phyloP scores from a whole-genome alignment of 2,797 vertebrate species.

The Sparidentex hasta region DNA sequence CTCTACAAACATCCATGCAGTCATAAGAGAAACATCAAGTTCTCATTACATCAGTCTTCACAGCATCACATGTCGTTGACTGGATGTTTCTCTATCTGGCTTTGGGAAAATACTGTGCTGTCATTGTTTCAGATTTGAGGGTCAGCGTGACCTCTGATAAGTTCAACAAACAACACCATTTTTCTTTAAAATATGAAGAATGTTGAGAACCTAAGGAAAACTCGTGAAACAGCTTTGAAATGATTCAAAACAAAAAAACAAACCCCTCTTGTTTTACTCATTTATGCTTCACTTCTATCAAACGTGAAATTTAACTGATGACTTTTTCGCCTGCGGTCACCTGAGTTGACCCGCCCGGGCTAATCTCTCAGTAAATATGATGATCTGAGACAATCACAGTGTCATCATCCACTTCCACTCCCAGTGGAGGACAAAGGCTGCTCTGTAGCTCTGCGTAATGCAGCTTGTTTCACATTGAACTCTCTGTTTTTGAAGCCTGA shows the following conservation, averaged over 20 bases:
- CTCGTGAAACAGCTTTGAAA: constrained; percentile 11
- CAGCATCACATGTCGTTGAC: constrained; percentile 68
- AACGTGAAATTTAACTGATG: not conserved
- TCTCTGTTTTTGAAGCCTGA: constrained; percentile 24
- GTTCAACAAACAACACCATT: constrained; percentile 23
- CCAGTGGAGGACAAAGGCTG: constrained; percentile 39
- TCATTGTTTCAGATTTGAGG: constrained; percentile 39
- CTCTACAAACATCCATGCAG: not conserved
- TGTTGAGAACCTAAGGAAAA: constrained; percentile 8
- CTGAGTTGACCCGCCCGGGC: not conserved
- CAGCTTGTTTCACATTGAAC: constrained; percentile 18
- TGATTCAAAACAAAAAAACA: constrained; percentile 26
- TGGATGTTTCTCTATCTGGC: constrained; percentile 28
- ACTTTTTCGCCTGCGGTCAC: not conserved
- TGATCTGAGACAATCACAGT: constrained; percentile 18
- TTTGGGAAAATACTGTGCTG: constrained; percentile 35
- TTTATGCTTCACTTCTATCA: not conserved
- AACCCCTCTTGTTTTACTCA: not conserved
- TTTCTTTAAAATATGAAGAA: constrained; percentile 19
- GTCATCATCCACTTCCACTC: constrained; percentile 38
- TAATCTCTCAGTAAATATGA: constrained; percentile 27
- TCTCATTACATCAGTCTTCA: constrained; percentile 40
- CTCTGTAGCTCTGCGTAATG: constrained; percentile 33
- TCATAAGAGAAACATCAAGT: constrained; percentile 17
- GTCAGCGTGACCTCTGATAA: constrained; percentile 25